phyloP scores from a whole-genome alignment of 1,140 invertebrate genomes.

The Nephila pilipes region DNA sequence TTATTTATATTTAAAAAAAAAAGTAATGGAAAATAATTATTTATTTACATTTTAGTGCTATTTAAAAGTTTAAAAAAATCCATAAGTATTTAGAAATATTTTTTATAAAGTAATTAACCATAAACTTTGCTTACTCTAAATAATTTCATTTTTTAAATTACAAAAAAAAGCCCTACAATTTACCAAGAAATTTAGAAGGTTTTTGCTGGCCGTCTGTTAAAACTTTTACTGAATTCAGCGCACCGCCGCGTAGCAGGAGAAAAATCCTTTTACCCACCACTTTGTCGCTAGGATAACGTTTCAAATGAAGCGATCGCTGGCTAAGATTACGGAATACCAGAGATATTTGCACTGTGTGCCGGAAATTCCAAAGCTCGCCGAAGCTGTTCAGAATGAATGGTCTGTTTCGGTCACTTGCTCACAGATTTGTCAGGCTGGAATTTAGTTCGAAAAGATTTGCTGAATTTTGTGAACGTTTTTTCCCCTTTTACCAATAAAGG shows the following conservation, averaged over 20 bases:
- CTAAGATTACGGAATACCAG: slow-evolving; percentile 21
- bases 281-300: background rate
- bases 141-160: too few species aligned
- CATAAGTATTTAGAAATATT: too few species aligned
- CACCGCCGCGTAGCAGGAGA: background rate
- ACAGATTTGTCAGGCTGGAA: background rate
- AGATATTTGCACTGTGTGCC: background rate
- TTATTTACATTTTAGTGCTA: too few species aligned
- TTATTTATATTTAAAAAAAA: too few species aligned
- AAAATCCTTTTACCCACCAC: background rate
- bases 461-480: background rate
- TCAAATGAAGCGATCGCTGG: background rate
- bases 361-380: background rate
- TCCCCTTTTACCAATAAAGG: background rate
- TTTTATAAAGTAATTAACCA: too few species aligned
- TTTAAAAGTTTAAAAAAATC: too few species aligned
- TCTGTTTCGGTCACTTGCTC: background rate
- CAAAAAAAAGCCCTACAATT: too few species aligned
- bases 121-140: too few species aligned
- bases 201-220: too few species aligned
- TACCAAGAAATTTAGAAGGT: too few species aligned
- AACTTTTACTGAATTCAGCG: too few species aligned
- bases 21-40: too few species aligned
- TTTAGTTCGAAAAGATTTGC: background rate
- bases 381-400: slow-evolving; percentile 29